Base-by-base conservation (phyloP, 2,888 invertebrate genomes). In the Ptychoptera contaminata region DNA sequence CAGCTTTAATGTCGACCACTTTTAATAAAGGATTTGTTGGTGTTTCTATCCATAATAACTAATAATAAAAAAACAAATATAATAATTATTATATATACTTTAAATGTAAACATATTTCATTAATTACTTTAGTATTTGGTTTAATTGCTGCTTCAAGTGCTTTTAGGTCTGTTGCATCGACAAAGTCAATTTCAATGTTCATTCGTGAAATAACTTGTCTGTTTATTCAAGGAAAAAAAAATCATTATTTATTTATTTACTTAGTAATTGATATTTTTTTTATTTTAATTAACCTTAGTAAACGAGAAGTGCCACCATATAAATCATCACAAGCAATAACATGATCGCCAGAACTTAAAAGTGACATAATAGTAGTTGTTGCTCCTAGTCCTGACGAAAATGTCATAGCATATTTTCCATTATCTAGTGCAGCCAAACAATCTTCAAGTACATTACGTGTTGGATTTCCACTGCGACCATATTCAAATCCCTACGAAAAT, bases 1-100 rank as follows among this genome's bases (percentile, higher is more conserved):
- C 69, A 1, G 74, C 79, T 54, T 74, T 72, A 44, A 97, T 86
- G 60, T 97, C 94, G 9, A 79, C 74, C n/a, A 97, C 72, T 69
- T 90, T 90, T 52, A 96, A 63, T 9, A 84, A 68, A 0, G 97
- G 97, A 69, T 97, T 97, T n/a, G 96, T 92, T 1, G 96, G 96
- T 0, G 87, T 82, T 66, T 97, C 97, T 48, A 94, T 64, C 94
- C 96, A 97, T 36, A 97, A 71, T 64, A 86, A 68, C 82, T 83
- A 71, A 69, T 49, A 23, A 23, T 34, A 14, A n/a, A 15, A 15
- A 40, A 10, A 29, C 12, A 12, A 39, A 23, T 37, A 37, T 43
- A 42, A 9, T 8, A 37, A 29, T 36, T 37, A 23, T 36, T 43
- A 37, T 37, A n/a, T 15, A 14, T 16, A 37, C 16, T 30, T 15